Conservation (phyloP, 1,140 invertebrate genomes). For the Sminthurides bifidus region DNA sequence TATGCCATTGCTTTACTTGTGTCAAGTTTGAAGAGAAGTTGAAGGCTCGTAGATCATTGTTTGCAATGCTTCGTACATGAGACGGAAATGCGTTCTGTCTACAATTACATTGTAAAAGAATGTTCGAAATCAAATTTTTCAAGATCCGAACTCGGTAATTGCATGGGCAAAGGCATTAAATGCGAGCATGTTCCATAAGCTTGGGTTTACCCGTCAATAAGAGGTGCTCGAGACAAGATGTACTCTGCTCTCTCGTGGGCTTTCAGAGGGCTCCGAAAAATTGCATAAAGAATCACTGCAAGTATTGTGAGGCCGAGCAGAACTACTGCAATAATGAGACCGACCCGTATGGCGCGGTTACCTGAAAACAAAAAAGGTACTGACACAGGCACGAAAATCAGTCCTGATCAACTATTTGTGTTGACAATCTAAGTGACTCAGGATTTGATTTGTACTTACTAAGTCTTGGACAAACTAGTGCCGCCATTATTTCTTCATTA, state of each 20-base stretch:
- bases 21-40: constrained; percentile 25
- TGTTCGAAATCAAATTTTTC: background rate
- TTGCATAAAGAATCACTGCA: background rate
- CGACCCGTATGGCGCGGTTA: background rate
- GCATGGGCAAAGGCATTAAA: background rate
- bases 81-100: constrained; percentile 27
- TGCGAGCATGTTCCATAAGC: too few relatives aligned
- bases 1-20: constrained; percentile 10
- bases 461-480: too few relatives aligned
- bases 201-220: constrained; percentile 27
- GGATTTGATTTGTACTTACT: too few relatives aligned
- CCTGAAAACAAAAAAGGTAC: background rate
- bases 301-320: background rate
- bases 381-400: background rate
- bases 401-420: too few relatives aligned
- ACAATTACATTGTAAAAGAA: background rate
- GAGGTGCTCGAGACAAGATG: constrained; percentile 11
- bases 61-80: constrained; percentile 12
- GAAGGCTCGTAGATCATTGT: constrained; percentile 22
- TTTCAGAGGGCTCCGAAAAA: too few relatives aligned
- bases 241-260: constrained; percentile 22
- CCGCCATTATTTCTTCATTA: too few relatives aligned
- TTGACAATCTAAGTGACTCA: too few relatives aligned
- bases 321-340: background rate
- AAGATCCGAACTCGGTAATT: background rate